These are phyloP conservation scores for Sebastes steindachneri DNA, from an alignment of 2,797 vertebrate genomes.

Conservation along the genomic window DNA sequence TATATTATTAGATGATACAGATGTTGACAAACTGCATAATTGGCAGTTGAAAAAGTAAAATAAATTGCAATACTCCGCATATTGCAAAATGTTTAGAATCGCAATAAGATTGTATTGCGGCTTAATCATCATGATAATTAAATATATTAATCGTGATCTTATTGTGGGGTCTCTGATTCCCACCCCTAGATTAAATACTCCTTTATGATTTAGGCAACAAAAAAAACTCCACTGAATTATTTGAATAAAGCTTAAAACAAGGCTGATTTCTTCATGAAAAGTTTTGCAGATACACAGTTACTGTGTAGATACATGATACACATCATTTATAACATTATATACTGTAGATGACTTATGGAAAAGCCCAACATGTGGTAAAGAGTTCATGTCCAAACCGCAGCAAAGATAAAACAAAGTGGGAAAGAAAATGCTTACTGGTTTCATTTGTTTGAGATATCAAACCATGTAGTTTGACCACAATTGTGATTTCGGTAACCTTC, in stretches of 20 bases:
- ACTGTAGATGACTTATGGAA: neutral
- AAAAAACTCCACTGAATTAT: neutral
- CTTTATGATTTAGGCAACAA: neutral
- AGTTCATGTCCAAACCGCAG: neutral
- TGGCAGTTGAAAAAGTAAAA: too few species aligned
- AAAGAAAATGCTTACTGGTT: too few species aligned
- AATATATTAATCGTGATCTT: too few species aligned
- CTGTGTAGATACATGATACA: neutral
- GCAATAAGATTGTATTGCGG: too few species aligned
- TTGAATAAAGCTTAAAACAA: neutral
- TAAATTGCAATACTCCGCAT: too few species aligned
- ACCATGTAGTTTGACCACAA: neutral
- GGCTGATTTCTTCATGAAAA: neutral
- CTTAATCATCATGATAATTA: too few species aligned
- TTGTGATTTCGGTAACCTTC: too few species aligned
- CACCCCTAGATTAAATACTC: neutral
- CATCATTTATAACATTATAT: neutral
- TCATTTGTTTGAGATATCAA: neutral
- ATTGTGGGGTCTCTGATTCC: too few species aligned
- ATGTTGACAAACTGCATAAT: too few species aligned
- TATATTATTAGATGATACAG: too few species aligned
- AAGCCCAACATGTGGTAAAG: neutral
- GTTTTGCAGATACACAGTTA: neutral
- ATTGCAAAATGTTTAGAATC: fast-evolving
- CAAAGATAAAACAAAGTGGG: neutral